Evolutionary conservation across 2,888 invertebrate genomes (phyloP).

Genomic region (Caenorhabditis zanzibari): DNA sequence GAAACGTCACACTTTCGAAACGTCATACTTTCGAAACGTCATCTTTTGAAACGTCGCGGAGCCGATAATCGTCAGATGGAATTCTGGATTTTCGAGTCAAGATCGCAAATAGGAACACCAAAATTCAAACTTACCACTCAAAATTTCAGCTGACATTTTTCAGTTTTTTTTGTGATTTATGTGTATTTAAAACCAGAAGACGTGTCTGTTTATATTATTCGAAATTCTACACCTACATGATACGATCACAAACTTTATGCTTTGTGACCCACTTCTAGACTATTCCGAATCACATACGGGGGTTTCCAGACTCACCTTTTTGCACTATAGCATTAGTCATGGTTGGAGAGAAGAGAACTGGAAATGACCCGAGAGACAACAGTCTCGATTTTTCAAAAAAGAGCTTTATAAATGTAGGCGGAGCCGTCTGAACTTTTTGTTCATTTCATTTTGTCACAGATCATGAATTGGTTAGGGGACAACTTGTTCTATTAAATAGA

Average conservation of each 20-base stretch:
- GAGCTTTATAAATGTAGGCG: neutral
- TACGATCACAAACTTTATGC: constrained; percentile 14
- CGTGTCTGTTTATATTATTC: neutral
- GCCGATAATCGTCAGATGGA: too few species aligned
- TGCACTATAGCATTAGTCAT: constrained; percentile 51
- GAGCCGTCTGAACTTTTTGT: constrained; percentile 29
- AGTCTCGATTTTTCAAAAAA: constrained; percentile 23
- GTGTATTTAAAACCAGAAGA: constrained; percentile 3
- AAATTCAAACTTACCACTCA: neutral
- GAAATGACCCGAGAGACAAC: neutral
- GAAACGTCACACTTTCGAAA: too few species aligned
- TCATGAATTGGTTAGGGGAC: constrained; percentile 21
- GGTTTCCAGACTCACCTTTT: constrained; percentile 34
- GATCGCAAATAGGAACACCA: too few species aligned
- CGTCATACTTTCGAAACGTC: too few species aligned
- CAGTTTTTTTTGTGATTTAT: neutral
- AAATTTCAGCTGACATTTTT: constrained; percentile 5
- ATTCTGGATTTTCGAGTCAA: too few species aligned
- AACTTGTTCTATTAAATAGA: constrained; percentile 18
- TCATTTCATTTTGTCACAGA: constrained; percentile 49
- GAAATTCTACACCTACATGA: neutral
- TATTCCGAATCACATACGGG: too few species aligned
- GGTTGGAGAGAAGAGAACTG: constrained; percentile 10
- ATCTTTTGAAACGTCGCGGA: too few species aligned
- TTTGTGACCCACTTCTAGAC: constrained; percentile 33